Evolutionary conservation across 1,140 invertebrate species (phyloP), one percentile per base, ranked within the genome.

Genomic region (Brachystomella parvula): DNA sequence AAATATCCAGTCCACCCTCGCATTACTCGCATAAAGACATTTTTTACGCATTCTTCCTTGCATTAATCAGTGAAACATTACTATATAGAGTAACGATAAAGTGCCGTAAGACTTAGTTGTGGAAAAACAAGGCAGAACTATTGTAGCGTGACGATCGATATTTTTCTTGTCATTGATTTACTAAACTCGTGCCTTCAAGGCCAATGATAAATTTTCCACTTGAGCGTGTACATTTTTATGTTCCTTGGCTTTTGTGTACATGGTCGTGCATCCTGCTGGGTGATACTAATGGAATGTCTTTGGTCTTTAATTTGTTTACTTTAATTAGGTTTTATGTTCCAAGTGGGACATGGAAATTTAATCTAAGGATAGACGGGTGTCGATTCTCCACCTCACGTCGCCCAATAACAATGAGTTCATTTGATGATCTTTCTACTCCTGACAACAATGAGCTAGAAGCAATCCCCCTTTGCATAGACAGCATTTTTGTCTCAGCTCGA

Each of bases 241-340:
- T n/a, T n/a, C n/a, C n/a, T n/a, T n/a, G n/a, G 21, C 57, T 60
- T 26, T 21, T 21, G 30, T 57, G 9, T 12, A 26, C 28, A 26
- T 56, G 21, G 6, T 9, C 26, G 6, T 28, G 21, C 26, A 15
- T 15, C 17, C 17, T 53, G 26, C 26, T 15, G 3, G 21, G 21
- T 12, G 17, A 53, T 61, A 35, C 64, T 31, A 62, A 47, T 28
- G 49, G 9, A 47, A 26, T 66, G 21, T 44, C 21, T 3, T 21
- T 39, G 64, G 19, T n/a, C 44, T 57, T 2, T 58, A 3, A 31
- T 31, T 47, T 1, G 12, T 31, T 21, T n/a, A 49, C 21, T 64
- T 28, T 47, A 9, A 44, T 62, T 57, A 82, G 81, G 73, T 81
- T 83, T 74, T 83, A 80, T 67, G 79, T 82, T 71, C 77, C 80